These are phyloP conservation scores for Lacerta viridis DNA, from an alignment of 2,797 vertebrate species.

Conservation along the genomic window DNA sequence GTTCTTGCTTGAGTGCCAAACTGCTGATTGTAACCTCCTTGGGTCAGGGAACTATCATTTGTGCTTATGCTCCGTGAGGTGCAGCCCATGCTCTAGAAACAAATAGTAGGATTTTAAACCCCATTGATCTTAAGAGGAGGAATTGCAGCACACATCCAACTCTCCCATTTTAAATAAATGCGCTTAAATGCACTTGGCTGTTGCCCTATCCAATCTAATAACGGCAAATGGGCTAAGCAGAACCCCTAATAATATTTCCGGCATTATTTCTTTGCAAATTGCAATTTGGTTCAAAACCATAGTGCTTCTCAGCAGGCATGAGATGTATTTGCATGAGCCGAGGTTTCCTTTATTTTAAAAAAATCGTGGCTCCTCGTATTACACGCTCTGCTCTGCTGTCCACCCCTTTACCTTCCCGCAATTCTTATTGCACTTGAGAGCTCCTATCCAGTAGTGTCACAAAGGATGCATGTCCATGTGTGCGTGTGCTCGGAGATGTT, in stretches of 20 bases:
- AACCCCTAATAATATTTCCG: not conserved
- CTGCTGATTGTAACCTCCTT: not conserved
- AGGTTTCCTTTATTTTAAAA: not conserved
- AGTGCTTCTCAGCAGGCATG: not conserved
- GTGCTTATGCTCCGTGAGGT: not conserved
- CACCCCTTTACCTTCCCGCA: not conserved
- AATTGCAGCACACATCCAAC: not conserved
- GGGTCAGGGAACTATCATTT: not conserved
- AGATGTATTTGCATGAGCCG: not conserved
- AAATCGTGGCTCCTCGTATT: not conserved
- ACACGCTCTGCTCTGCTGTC: no score
- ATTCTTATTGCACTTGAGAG: not conserved
- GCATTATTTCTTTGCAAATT: not conserved
- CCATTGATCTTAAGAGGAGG: not conserved
- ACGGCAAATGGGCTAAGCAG: not conserved
- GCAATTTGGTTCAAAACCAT: not conserved
- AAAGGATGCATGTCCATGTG: not conserved
- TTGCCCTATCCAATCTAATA: not conserved
- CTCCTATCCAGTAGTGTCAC: constrained; percentile 4
- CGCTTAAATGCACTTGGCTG: not conserved
- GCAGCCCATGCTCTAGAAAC: no score
- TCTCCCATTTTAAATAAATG: not conserved
- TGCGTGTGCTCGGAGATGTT: not conserved
- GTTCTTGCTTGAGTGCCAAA: not conserved
- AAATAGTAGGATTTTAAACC: not conserved